These are phyloP conservation scores for Heteromyza rotundicornis DNA, from an alignment of 2,888 invertebrate genomes.

Conservation along the genomic window DNA sequence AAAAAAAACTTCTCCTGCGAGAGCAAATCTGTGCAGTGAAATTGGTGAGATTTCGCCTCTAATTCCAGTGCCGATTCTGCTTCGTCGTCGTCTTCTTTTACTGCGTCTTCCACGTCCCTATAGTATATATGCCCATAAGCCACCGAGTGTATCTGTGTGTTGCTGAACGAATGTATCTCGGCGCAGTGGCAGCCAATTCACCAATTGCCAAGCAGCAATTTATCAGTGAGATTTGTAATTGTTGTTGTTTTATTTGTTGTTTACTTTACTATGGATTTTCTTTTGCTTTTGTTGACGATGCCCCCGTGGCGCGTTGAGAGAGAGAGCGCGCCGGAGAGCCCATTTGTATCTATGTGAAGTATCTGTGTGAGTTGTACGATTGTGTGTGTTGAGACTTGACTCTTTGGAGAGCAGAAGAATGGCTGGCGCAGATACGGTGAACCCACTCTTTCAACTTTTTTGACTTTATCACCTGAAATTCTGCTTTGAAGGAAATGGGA, in stretches of 20 bases:
- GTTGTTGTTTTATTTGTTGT: neutral
- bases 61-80: no score
- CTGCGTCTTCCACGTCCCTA: no score
- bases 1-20: no score
- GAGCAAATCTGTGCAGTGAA: neutral
- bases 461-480: neutral
- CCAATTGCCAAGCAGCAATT: slow-evolving; percentile 6
- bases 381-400: neutral
- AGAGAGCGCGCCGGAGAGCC: neutral
- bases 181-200: neutral
- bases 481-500: no score
- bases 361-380: neutral
- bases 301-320: neutral
- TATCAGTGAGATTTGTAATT: slow-evolving; percentile 4
- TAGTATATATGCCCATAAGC: neutral
- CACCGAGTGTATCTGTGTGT: neutral
- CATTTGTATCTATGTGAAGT: slow-evolving; percentile 1
- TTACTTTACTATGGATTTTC: neutral
- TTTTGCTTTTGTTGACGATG: neutral
- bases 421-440: neutral
- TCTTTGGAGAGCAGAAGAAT: neutral
- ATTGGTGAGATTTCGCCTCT: neutral
- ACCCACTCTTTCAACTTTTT: neutral
- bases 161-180: neutral
- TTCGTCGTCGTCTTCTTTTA: no score